Conservation (phyloP, 2,797 vertebrate species). For the Chloroceryle inda region DNA sequence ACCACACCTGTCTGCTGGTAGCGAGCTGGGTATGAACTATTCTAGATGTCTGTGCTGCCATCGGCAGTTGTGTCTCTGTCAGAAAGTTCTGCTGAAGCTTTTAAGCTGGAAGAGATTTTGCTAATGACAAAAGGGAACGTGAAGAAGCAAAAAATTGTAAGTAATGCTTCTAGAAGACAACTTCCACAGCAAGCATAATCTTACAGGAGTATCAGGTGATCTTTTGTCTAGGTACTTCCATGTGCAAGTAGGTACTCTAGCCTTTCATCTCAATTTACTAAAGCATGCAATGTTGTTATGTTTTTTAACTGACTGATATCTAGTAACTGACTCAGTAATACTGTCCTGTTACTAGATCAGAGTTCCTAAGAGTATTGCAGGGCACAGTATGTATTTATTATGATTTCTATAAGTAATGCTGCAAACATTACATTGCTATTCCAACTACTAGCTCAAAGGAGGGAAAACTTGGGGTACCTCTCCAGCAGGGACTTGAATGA, state of each 20-base stretch:
- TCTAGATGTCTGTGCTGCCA: background rate
- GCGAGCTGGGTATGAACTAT: background rate
- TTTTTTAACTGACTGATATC: background rate
- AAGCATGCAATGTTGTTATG: background rate
- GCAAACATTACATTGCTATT: background rate
- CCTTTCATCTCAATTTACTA: background rate
- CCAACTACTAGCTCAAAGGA: accelerated
- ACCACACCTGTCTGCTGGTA: background rate
- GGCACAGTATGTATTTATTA: background rate
- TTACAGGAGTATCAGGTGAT: background rate
- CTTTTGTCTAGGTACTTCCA: background rate
- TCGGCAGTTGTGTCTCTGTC: background rate
- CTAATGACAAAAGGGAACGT: background rate
- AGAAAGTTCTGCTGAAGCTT: background rate
- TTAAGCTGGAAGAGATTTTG: background rate
- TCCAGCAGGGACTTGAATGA: background rate
- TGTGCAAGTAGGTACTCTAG: background rate
- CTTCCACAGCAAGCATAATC: background rate
- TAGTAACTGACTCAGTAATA: background rate
- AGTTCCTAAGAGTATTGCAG: background rate
- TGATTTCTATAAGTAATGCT: background rate
- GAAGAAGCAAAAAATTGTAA: background rate
- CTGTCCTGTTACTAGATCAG: background rate
- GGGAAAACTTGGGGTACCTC: background rate
- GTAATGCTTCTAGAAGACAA: background rate